Evolutionary conservation across 2,797 vertebrate species (phyloP).

Genomic region (Chaunax sp.): DNA sequence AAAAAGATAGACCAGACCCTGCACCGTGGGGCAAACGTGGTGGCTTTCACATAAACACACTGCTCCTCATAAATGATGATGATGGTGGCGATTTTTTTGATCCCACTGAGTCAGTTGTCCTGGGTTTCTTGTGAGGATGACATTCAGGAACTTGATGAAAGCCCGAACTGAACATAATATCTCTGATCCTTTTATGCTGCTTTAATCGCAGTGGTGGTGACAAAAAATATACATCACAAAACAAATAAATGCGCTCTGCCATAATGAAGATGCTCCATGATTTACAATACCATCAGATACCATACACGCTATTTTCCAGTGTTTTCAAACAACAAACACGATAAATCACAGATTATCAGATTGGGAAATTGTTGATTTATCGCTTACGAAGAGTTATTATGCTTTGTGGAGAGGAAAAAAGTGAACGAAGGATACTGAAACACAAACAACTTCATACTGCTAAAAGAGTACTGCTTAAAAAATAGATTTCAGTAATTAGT

Average conservation of each 20-base stretch:
- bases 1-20: constrained; percentile 31
- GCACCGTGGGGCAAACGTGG: constrained; percentile 41
- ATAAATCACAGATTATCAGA: constrained; percentile 46
- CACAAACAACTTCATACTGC: constrained; percentile 29
- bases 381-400: constrained; percentile 18
- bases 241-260: constrained; percentile 18
- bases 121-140: constrained; percentile 26
- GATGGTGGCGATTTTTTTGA: constrained; percentile 32
- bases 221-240: constrained; percentile 50
- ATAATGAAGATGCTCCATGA: constrained; percentile 16
- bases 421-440: constrained; percentile 16
- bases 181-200: constrained; percentile 47
- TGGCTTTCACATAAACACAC: constrained; percentile 48
- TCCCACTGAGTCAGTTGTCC: constrained; percentile 50
- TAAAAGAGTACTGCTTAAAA: no score
- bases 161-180: constrained; percentile 32
- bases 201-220: constrained; percentile 33
- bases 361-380: constrained; percentile 48
- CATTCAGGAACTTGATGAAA: constrained; percentile 50
- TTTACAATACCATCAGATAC: constrained; percentile 20
- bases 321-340: constrained; percentile 33
- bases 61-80: constrained; percentile 39
- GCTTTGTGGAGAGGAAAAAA: constrained; percentile 16
- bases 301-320: constrained; percentile 5
- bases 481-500: no score